Evolutionary conservation across 1,140 invertebrate genomes (phyloP), one percentile per base, ranked within the genome.

Genomic region (Wasmannia auropunctata): DNA sequence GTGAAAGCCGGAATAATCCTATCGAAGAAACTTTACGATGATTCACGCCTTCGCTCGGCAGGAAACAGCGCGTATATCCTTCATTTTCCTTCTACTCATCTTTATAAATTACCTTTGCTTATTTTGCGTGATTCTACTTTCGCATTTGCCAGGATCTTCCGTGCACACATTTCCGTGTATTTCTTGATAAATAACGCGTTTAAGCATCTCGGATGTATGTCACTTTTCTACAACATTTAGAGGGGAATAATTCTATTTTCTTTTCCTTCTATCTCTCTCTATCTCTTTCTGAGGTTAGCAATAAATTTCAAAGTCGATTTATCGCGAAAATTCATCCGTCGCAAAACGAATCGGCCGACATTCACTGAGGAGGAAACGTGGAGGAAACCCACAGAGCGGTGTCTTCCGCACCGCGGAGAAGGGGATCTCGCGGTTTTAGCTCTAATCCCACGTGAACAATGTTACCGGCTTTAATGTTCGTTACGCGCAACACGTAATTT

Each of bases 401-500:
- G 63, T 75, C 46, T n/a, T 56, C 74, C 25, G 54, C 37, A 19
- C 16, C 28, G 43, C n/a, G 56, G 43, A 72, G 76, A 83, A 54
- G 70, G 54, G 70, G 62, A 72, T 80, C 49, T 40, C 58, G 56
- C 51, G 88, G 89, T 87, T 90, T 90, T 77, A 90, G 22, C 88
- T 90, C 63, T 90, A 87, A 88, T 90, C 89, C 86, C 70, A 58
- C 54, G 81, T 88, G 88, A 88, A 90, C 89, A 90, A 90, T 86
- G 89, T 86, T 90, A 83, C 76, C 63, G 70, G 89, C 75, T 90
- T 75, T 63, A 85, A 90, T 72, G 86, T 80, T 90, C 80, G 76
- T 90, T 85, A 51, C 88, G 60, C 88, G 89, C 86, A 90, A 90
- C 88, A 77, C 83, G 88, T 90, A 90, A 90, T 90, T 90, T 75